phyloP scores from a whole-genome alignment of 2,797 vertebrate genomes.

The Poliocrania exsul region DNA sequence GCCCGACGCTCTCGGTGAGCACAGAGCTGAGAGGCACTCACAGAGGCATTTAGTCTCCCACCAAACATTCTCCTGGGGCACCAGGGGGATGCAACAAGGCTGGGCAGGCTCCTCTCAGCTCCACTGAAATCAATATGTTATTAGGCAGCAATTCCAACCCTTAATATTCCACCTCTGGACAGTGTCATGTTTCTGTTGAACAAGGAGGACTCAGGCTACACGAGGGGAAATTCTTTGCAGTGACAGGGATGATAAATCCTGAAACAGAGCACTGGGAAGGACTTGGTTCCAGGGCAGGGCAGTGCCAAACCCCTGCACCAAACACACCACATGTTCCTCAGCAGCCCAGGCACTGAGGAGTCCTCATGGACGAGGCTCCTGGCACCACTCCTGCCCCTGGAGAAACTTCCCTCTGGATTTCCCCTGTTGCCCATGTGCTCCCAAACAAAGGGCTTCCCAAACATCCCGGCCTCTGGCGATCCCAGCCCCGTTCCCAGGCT shows the following conservation, averaged over 20 bases:
- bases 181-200: not conserved
- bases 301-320: not conserved
- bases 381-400: not conserved
- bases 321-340: not conserved
- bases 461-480: not conserved
- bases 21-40: slow-evolving; percentile 22
- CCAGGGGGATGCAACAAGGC: not conserved
- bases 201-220: not conserved
- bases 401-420: not conserved
- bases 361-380: not conserved
- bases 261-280: not conserved
- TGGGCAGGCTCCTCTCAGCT: not conserved
- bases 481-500: not conserved
- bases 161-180: not conserved
- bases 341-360: not conserved
- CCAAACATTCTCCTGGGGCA: slow-evolving; percentile 17
- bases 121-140: not conserved
- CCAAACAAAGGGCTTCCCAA: not conserved
- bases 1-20: not conserved
- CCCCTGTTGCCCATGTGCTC: not conserved
- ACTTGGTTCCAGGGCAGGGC: not conserved
- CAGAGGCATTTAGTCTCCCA: slow-evolving; percentile 12
- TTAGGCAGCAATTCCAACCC: not conserved
- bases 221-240: not conserved
- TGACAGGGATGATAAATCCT: not conserved